A percentile compares a stretch with the other conserved stretches of the same genome.
phyloP scores from a whole-genome alignment of 2,888 invertebrate genomes.

The Glaucopsyche alexis region DNA sequence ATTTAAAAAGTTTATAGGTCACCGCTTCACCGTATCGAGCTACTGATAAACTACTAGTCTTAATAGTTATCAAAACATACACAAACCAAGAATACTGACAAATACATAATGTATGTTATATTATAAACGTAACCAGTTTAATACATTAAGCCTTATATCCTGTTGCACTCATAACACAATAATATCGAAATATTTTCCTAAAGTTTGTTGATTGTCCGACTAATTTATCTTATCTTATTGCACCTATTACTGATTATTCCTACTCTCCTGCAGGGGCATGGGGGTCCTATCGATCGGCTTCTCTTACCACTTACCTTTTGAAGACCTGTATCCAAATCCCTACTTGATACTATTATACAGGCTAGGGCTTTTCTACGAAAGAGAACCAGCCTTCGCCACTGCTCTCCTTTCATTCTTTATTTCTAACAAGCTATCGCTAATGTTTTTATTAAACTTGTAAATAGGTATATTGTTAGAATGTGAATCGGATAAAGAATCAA shows the following conservation, averaged over 20 bases:
- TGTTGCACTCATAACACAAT: neutral
- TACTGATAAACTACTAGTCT: conserved; percentile 27
- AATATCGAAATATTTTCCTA: neutral
- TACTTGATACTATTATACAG: no score
- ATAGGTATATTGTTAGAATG: neutral
- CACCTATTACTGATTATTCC: neutral
- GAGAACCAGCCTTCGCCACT: no score
- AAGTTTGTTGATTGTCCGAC: neutral
- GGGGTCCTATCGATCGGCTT: no score
- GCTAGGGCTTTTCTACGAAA: no score
- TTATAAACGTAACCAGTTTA: neutral
- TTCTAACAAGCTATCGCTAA: neutral
- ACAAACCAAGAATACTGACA: neutral
- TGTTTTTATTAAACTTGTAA: neutral
- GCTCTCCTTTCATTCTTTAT: neutral
- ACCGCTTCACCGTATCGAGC: neutral
- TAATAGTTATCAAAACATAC: conserved; percentile 14
- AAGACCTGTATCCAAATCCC: no score
- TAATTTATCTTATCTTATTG: neutral
- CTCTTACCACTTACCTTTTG: no score
- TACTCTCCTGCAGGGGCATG: no score
- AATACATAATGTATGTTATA: neutral
- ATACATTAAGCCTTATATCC: neutral
- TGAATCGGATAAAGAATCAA: conserved; percentile 11
- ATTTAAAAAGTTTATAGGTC: conserved; percentile 23